Percentiles rank a stretch among this genome's conserved stretches.
Conservation (phyloP, 2,113 vertebrate species). For the Cercopithecus mona region DNA sequence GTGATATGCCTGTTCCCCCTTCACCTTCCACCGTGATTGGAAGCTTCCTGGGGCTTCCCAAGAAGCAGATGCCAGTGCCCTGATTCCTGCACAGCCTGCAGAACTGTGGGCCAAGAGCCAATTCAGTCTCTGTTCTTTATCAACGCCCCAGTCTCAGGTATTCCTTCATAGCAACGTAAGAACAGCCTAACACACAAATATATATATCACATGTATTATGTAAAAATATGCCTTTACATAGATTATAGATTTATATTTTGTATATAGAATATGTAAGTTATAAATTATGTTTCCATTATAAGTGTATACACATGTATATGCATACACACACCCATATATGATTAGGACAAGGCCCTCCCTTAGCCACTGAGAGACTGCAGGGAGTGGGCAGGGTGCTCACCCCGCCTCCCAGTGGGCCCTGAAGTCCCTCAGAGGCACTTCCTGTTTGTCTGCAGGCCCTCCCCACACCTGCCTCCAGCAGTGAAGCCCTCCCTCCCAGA, state of each 20-base stretch:
- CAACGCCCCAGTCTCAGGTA: no score
- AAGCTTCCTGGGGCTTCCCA: no score
- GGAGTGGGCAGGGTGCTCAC: rapidly evolving
- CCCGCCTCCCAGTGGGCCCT: rapidly evolving
- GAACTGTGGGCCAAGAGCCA: no score
- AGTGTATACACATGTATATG: rapidly evolving
- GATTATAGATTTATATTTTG: not conserved
- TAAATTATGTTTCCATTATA: no score
- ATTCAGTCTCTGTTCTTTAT: no score
- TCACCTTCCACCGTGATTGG: no score
- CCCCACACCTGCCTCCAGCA: not conserved
- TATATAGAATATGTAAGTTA: not conserved
- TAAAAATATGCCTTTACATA: not conserved
- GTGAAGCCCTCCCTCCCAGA: not conserved
- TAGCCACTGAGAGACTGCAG: not conserved
- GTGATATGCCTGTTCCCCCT: no score
- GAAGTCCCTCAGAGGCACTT: not conserved
- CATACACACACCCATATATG: no score
- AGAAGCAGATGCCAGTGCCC: no score
- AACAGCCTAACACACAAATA: no score
- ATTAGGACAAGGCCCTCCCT: not conserved
- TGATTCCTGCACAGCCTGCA: no score
- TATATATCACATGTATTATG: not conserved
- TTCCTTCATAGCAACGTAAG: no score
- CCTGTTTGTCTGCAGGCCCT: not conserved